These are phyloP conservation scores for Drosophila planitibia DNA, from an alignment of 2,888 invertebrate genomes.

Conservation along the genomic window DNA sequence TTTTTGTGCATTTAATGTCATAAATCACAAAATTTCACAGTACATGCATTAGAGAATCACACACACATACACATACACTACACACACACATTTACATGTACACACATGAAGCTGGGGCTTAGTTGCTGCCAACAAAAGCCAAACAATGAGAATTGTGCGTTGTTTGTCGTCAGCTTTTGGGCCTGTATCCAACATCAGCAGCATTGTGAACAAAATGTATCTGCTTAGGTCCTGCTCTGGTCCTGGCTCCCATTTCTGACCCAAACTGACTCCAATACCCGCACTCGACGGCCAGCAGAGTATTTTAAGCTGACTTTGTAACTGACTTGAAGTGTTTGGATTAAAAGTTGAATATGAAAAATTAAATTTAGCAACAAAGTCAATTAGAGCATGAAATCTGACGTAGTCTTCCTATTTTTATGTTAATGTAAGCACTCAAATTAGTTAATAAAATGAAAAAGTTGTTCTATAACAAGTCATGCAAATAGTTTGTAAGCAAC, in stretches of 20 bases:
- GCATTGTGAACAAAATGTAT: conserved; percentile 57
- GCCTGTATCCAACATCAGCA: conserved; percentile 42
- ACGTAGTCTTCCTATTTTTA: background rate
- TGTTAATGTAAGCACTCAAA: background rate
- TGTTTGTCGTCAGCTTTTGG: conserved; percentile 59
- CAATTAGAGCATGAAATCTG: background rate
- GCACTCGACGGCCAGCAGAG: conserved; percentile 1
- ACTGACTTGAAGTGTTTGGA: background rate
- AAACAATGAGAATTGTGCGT: conserved; percentile 77
- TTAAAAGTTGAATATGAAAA: background rate
- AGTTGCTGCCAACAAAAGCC: conserved; percentile 70
- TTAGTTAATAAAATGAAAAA: background rate
- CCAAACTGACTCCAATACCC: conserved; percentile 38
- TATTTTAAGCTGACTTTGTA: background rate
- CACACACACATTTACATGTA: conserved; percentile 14
- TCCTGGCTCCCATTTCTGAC: conserved; percentile 39
- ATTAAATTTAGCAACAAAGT: background rate
- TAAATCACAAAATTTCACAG: conserved; percentile 77
- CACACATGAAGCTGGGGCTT: conserved; percentile 51
- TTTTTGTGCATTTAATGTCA: conserved; percentile 80
- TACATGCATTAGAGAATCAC: conserved; percentile 59
- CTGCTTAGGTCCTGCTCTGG: conserved; percentile 34
- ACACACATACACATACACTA: conserved; percentile 4
- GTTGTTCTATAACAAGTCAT: background rate
- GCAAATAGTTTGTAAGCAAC: background rate